These are phyloP conservation scores for Alaudala cheleensis DNA, from an alignment of 2,113 vertebrate genomes.

Conservation along the genomic window DNA sequence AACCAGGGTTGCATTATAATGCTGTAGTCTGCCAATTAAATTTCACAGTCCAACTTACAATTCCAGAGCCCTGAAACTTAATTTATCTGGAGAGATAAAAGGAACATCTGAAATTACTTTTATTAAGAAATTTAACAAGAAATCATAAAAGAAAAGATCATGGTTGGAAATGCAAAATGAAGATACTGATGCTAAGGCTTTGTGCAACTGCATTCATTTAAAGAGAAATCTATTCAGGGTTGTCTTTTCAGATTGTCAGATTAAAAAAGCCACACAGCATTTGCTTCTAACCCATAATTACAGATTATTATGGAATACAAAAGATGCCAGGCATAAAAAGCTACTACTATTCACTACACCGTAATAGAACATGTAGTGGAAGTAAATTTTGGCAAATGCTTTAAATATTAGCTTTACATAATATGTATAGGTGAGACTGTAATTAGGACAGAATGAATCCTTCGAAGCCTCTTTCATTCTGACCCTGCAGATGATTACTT, in stretches of 20 bases:
- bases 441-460: conserved; percentile 81
- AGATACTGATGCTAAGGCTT: conserved; percentile 70
- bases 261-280: conserved; percentile 80
- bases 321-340: conserved; percentile 78
- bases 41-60: conserved; percentile 14
- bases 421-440: conserved; percentile 81
- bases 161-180: conserved; percentile 69
- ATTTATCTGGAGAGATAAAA: conserved; percentile 24
- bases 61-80: conserved; percentile 43
- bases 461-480: conserved; percentile 76
- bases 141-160: conserved; percentile 63
- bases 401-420: conserved; percentile 84
- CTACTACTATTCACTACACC: conserved; percentile 74
- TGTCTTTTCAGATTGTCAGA: conserved; percentile 81
- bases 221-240: conserved; percentile 76
- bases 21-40: conserved; percentile 6
- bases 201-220: conserved; percentile 74
- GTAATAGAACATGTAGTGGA: conserved; percentile 77
- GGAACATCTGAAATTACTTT: conserved; percentile 31
- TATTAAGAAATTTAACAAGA: conserved; percentile 70
- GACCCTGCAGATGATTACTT: conserved; percentile 77
- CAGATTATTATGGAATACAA: conserved; percentile 81
- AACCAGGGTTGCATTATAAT: conserved; percentile 7
- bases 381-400: conserved; percentile 85
- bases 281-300: conserved; percentile 82